Percentiles rank a stretch among this genome's conserved stretches.
These are phyloP conservation scores for Chrysogorgia sp. DNA, from an alignment of 92 coral and sea anemone genomes.

Conservation along the genomic window DNA sequence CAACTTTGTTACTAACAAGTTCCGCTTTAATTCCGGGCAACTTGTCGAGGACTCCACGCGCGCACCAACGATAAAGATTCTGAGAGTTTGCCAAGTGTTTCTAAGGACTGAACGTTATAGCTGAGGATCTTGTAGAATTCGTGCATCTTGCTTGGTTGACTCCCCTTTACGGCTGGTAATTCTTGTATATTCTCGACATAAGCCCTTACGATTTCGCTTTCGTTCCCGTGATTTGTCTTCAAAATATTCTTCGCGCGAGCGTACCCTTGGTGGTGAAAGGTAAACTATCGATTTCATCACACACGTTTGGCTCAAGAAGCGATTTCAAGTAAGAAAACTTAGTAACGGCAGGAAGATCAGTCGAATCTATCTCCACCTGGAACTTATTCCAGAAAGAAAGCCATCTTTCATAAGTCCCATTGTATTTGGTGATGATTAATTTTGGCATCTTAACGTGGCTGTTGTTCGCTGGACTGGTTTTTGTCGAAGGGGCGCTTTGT, in stretches of 20 bases:
- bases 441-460: constrained; percentile 47
- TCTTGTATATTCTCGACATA: background rate
- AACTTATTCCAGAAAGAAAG: no score
- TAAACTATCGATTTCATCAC: constrained; percentile 5
- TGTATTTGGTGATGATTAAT: constrained; percentile 43
- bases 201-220: constrained; percentile 28
- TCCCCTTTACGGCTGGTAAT: background rate
- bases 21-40: constrained; percentile 63
- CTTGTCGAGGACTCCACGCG: constrained; percentile 59
- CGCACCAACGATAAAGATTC: constrained; percentile 58
- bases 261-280: constrained; percentile 32
- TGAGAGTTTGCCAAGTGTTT: constrained; percentile 24
- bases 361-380: no score
- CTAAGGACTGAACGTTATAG: constrained; percentile 5
- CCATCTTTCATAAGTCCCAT: constrained; percentile 54
- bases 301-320: constrained; percentile 3
- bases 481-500: background rate
- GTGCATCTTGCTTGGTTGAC: background rate
- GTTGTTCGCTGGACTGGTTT: background rate
- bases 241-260: constrained; percentile 28
- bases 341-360: background rate
- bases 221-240: constrained; percentile 24
- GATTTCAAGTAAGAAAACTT: constrained; percentile 11
- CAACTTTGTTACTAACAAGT: constrained; percentile 47
- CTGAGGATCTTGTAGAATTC: background rate